phyloP scores from a whole-genome alignment of 2,113 vertebrate genomes.

The Microtus ochrogaster region DNA sequence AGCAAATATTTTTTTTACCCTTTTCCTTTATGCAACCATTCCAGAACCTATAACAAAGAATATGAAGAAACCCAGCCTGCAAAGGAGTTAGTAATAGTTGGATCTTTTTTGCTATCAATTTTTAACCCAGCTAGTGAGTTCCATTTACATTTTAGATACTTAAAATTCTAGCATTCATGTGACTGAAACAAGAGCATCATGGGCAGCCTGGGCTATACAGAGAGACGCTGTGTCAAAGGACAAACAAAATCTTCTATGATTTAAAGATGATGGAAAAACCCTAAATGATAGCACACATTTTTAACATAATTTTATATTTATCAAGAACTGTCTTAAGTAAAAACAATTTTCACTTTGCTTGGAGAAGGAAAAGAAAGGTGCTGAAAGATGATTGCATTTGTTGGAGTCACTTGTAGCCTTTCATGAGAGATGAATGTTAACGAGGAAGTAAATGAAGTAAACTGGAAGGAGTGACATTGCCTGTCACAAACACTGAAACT shows the following conservation, averaged over 20 bases:
- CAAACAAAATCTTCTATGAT: not conserved
- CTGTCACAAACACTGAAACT: not conserved
- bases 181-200: not conserved
- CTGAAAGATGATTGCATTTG: not conserved
- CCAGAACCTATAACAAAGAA: not conserved
- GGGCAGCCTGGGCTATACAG: not conserved
- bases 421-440: not conserved
- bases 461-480: not conserved
- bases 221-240: not conserved
- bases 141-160: not conserved
- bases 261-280: not conserved
- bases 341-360: not conserved
- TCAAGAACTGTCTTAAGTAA: not conserved
- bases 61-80: not conserved
- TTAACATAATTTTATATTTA: not conserved
- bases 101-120: not conserved
- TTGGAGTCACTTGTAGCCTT: not conserved
- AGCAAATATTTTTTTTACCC: not conserved
- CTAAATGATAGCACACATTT: not conserved
- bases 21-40: slow-evolving; percentile 18
- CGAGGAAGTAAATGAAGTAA: not conserved
- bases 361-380: not conserved
- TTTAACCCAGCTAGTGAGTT: not conserved
- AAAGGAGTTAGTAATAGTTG: not conserved
- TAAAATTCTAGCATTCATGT: not conserved